Evolutionary conservation across 1,140 invertebrate species (phyloP).

Genomic region (Pseudomyrmex dendroicus): DNA sequence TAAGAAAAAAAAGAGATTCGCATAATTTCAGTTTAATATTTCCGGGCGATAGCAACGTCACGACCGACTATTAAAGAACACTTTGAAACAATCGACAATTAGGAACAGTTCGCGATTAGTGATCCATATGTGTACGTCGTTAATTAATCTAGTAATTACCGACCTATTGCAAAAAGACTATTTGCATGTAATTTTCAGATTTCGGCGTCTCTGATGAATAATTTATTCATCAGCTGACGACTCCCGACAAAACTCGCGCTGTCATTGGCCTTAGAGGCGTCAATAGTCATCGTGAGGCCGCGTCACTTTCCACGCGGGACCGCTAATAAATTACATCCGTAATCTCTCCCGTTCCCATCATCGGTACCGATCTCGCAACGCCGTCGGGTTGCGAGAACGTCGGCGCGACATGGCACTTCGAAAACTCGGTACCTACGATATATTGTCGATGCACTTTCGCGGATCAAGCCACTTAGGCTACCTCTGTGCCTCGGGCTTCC

Average conservation of each 20-base stretch:
- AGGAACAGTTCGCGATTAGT: too few relatives aligned
- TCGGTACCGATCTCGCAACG: conserved; percentile 55
- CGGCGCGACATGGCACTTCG: conserved; percentile 45
- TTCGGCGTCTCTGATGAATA: too few relatives aligned
- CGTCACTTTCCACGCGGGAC: conserved; percentile 65
- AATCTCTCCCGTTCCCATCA: conserved; percentile 55
- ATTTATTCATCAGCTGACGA: not conserved
- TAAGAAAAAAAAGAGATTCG: not conserved
- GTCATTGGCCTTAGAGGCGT: conserved; percentile 70
- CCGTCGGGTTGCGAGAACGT: conserved; percentile 19
- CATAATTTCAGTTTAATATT: too few relatives aligned
- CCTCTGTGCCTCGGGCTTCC: not conserved
- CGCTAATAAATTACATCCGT: conserved; percentile 73
- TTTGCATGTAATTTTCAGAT: too few relatives aligned
- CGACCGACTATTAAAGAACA: not conserved
- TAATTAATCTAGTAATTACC: conserved; percentile 17
- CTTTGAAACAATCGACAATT: conserved; percentile 3
- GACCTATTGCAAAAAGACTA: not conserved
- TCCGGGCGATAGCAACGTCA: too few relatives aligned
- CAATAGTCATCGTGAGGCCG: conserved; percentile 58
- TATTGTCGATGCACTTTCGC: conserved; percentile 20
- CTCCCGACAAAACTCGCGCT: conserved; percentile 19
- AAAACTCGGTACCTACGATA: not conserved
- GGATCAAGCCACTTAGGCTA: not conserved
- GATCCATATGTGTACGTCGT: not conserved